Evolutionary conservation across 2,888 invertebrate genomes (phyloP).

Genomic region (Drosophila diplacantha): DNA sequence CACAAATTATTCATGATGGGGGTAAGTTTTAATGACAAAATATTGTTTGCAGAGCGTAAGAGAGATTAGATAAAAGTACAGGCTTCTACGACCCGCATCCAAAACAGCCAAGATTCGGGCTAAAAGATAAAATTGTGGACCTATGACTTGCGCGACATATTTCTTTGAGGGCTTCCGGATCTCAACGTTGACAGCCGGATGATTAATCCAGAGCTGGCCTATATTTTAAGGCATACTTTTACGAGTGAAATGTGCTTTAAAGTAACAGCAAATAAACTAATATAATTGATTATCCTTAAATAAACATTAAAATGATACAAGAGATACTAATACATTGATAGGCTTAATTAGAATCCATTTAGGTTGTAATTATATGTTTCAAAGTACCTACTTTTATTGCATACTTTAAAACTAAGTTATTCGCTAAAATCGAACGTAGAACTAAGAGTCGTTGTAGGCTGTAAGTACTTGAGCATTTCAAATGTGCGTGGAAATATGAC

Average conservation of each 20-base stretch:
- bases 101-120: constrained; percentile 6
- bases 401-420: constrained; percentile 15
- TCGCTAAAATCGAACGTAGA: constrained; percentile 23
- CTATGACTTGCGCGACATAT: not conserved
- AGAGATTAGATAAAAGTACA: constrained; percentile 5
- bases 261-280: not conserved
- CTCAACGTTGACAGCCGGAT: constrained; percentile 20
- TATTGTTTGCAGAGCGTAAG: not conserved
- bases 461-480: constrained; percentile 27
- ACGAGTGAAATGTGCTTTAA: not conserved
- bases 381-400: not conserved
- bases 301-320: not conserved
- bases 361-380: not conserved
- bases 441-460: constrained; percentile 1
- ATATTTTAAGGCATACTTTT: constrained; percentile 19
- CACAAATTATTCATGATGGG: not conserved
- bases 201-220: constrained; percentile 8
- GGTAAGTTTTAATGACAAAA: not conserved
- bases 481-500: constrained; percentile 55
- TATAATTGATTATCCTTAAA: not conserved
- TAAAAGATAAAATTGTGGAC: constrained; percentile 9
- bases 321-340: not conserved
- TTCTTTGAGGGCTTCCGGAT: constrained; percentile 11
- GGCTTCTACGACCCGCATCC: not conserved
- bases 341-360: no score